Evolutionary conservation across 2,797 vertebrate genomes (phyloP).

Genomic region (Lateolabrax maculatus): DNA sequence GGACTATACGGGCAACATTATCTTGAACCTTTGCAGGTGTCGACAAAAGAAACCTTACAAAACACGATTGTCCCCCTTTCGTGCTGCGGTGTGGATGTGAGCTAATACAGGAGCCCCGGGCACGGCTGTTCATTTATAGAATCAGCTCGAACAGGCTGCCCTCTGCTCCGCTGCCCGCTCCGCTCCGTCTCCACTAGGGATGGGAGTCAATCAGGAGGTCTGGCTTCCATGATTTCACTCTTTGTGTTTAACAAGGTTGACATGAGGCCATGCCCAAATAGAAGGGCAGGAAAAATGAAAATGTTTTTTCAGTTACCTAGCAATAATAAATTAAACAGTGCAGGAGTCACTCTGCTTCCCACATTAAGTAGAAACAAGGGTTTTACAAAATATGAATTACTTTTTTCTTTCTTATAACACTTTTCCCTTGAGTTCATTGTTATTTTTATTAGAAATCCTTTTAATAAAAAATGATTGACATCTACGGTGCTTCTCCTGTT

Average conservation of each 20-base stretch:
- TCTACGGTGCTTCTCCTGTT: background rate
- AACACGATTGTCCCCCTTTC: background rate
- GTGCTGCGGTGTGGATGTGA: constrained; percentile 20
- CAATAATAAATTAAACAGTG: background rate
- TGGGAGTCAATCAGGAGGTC: background rate
- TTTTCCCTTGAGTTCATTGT: background rate
- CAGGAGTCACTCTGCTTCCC: background rate
- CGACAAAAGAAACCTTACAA: background rate
- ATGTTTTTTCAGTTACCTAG: too few relatives aligned
- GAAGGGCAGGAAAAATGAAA: background rate
- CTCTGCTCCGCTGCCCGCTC: constrained; percentile 23
- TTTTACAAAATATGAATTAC: background rate
- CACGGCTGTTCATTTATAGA: constrained; percentile 46
- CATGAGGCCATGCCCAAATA: background rate
- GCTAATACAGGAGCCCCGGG: constrained; percentile 37
- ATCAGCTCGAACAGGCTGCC: constrained; percentile 11
- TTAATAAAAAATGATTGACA: background rate
- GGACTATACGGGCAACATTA: background rate
- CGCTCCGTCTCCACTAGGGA: background rate
- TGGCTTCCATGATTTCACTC: background rate
- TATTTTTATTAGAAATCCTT: background rate
- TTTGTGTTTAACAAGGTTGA: background rate
- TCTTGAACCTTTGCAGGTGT: constrained; percentile 16
- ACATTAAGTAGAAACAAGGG: background rate
- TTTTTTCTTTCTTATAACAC: background rate